Conservation (phyloP, 2,888 invertebrate species). For the Melanostoma mellinum region DNA sequence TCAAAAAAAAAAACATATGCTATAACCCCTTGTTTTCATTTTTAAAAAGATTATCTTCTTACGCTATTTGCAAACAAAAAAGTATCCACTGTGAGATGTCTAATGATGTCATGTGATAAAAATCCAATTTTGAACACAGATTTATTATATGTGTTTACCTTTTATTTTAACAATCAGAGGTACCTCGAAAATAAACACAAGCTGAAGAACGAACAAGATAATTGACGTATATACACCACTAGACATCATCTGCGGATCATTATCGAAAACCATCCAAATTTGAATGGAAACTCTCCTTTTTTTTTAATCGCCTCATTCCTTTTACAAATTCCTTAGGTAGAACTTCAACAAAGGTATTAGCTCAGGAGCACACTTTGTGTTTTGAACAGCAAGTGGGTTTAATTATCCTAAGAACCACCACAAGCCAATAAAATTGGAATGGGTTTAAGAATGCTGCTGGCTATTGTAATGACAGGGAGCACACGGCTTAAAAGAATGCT, state of each 20-base stretch:
- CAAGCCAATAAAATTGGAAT: slow-evolving; percentile 38
- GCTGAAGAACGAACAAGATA: slow-evolving; percentile 41
- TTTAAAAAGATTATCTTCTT: background rate
- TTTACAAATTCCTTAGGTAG: slow-evolving; percentile 3
- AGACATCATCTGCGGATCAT: slow-evolving; percentile 53
- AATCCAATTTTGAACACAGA: slow-evolving; percentile 53
- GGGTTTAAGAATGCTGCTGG: slow-evolving; percentile 16
- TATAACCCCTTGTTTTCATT: slow-evolving; percentile 2
- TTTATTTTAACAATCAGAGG: slow-evolving; percentile 30
- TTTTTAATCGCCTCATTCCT: slow-evolving; percentile 12
- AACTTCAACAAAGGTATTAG: slow-evolving; percentile 35
- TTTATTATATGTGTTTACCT: slow-evolving; percentile 52
- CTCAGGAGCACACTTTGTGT: slow-evolving; percentile 17
- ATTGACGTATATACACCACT: slow-evolving; percentile 46
- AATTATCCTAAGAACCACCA: slow-evolving; percentile 42
- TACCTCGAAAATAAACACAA: slow-evolving; percentile 33
- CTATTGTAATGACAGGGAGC: slow-evolving; percentile 42
- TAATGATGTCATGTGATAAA: slow-evolving; percentile 69
- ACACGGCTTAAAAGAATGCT: slow-evolving; percentile 10
- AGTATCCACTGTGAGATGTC: slow-evolving; percentile 22
- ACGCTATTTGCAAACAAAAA: slow-evolving; percentile 1
- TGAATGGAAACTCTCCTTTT: slow-evolving; percentile 44
- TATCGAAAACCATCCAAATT: slow-evolving; percentile 60
- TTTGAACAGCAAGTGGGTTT: slow-evolving; percentile 55
- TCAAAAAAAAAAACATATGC: slow-evolving; percentile 34